These are phyloP conservation scores for Eupelmus urozonus DNA, from an alignment of 2,888 invertebrate genomes.

Conservation along the genomic window DNA sequence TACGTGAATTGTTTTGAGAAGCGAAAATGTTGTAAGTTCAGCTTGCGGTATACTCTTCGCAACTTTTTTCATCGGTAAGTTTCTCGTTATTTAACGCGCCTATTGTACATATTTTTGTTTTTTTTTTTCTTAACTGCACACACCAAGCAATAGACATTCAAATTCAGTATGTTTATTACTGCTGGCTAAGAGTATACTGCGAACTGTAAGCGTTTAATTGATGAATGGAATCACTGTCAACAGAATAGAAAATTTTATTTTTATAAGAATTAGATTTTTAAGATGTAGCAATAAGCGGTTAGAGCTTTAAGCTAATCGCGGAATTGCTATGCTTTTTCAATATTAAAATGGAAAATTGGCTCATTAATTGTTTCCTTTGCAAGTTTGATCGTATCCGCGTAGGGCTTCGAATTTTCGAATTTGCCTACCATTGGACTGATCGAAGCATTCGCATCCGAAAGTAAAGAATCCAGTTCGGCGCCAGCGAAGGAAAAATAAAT, in stretches of 20 bases:
- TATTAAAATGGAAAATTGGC: too few species aligned
- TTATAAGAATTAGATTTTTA: too few species aligned
- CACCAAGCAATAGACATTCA: too few species aligned
- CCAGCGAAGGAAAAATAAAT: neutral
- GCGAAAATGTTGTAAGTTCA: neutral
- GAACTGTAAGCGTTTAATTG: too few species aligned
- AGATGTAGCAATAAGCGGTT: neutral
- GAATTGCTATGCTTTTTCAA: neutral
- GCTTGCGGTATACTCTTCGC: neutral
- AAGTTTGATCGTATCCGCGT: constrained; percentile 17
- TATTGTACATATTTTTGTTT: neutral
- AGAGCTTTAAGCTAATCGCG: neutral
- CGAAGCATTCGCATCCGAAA: constrained; percentile 12
- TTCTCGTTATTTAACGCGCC: neutral
- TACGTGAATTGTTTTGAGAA: neutral
- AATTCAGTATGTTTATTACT: too few species aligned
- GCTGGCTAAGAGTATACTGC: neutral
- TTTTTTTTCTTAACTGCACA: neutral
- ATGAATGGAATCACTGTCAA: too few species aligned
- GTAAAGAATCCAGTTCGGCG: neutral
- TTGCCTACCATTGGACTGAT: constrained; percentile 29
- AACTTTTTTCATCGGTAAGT: neutral
- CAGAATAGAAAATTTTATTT: too few species aligned
- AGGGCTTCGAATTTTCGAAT: constrained; percentile 10
- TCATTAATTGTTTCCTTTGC: constrained; percentile 5